Evolutionary conservation across 2,113 vertebrate species (phyloP), one percentile per base, ranked within the genome.

Genomic region (Dolichallabes microphthalmus): DNA sequence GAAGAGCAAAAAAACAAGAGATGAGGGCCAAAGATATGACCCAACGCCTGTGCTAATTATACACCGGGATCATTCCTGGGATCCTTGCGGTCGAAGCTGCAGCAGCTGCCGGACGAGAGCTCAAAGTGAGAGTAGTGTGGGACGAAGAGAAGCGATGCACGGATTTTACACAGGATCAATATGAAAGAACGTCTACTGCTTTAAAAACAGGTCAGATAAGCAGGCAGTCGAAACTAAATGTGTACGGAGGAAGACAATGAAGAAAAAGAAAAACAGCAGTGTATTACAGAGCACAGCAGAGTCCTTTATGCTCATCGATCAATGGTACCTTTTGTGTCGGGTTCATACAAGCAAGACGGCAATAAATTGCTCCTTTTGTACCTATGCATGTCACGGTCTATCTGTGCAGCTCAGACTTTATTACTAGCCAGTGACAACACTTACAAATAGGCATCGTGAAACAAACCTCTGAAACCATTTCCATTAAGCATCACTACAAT

Each of bases 11-110:
- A 20, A 73, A 85, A 30, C n/a, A 30, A n/a, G n/a, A 17, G 30
- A 74, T 69, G 45, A 19, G 68, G 71, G 25, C 13, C 50, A 22
- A 66, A 75, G 79, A 64, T 35, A 76, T 76, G 71, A 82, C 35
- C 78, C 69, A n/a, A 4, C 14, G 39, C 66, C 58, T n/a, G 77
- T 14, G 79, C 85, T 86, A 86, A 86, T 86, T 82, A 86, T 86
- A 86, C 35, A 66, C 79, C 6, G 14, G 4, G 32, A 17, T 82
- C 79, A 82, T 86, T 86, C 85, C 71, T 76, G 22, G 60, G 45
- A 86, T 86, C 82, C 85, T 66, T 86, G 22, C 22, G 1, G 17
- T 6, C 11, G 11, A 66, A 39, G 79, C 85, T 76, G 79, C 71
- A 64, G 50, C 80, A 82, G 60, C 69, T 82, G 85, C 39, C 64